phyloP scores from a whole-genome alignment of 1,140 invertebrate species.

The Stenopsyche tienmushanensis region DNA sequence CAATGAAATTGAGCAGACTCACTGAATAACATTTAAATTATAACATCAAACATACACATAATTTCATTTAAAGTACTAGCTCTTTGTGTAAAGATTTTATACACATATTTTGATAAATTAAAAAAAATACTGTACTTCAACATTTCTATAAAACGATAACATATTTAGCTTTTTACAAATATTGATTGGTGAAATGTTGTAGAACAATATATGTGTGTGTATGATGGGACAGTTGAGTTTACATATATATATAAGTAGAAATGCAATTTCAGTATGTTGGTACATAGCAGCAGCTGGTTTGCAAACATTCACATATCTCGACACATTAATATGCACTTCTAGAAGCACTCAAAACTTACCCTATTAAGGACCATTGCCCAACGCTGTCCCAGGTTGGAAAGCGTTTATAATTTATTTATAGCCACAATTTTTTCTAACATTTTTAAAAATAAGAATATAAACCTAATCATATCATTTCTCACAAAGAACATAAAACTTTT shows the following conservation, averaged over 20 bases:
- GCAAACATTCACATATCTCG: slow-evolving; percentile 37
- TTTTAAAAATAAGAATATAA: too few relatives aligned
- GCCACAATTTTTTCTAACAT: slow-evolving; percentile 28
- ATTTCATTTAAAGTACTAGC: too few relatives aligned
- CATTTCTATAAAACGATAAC: not conserved
- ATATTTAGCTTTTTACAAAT: too few relatives aligned
- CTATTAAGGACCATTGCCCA: slow-evolving; percentile 41
- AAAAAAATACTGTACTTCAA: not conserved
- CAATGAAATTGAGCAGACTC: too few relatives aligned
- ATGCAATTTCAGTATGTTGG: not conserved
- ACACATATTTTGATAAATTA: not conserved
- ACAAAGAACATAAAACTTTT: too few relatives aligned
- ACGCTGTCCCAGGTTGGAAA: slow-evolving; percentile 42
- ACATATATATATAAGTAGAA: not conserved
- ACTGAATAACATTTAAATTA: too few relatives aligned
- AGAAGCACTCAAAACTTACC: slow-evolving; percentile 41
- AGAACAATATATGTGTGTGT: not conserved
- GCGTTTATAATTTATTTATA: slow-evolving; percentile 41
- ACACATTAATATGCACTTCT: slow-evolving; percentile 38
- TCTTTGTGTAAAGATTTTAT: too few relatives aligned
- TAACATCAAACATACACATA: not conserved
- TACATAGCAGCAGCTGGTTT: slow-evolving; percentile 14
- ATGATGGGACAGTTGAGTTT: not conserved
- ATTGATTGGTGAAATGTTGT: not conserved
- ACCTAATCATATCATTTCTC: too few relatives aligned